Evolutionary conservation across 2,888 invertebrate species (phyloP).

Genomic region (Coelogynopora nodosa): DNA sequence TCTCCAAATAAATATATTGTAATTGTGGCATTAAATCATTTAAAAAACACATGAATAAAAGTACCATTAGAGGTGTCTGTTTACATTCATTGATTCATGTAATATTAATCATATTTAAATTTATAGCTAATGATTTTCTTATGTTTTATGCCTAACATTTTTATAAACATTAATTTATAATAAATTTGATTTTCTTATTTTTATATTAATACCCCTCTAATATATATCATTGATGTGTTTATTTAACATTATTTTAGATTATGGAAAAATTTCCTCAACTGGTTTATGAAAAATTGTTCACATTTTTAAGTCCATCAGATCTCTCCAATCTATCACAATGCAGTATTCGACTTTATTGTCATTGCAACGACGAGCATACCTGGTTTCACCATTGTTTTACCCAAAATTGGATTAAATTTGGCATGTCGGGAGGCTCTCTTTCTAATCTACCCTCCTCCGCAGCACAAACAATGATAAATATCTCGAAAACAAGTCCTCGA

Average conservation of each 20-base stretch:
- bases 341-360: neutral
- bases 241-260: neutral
- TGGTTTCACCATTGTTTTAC: neutral
- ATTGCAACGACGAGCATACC: neutral
- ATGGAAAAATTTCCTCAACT: neutral
- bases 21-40: no score
- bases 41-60: no score
- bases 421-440: neutral
- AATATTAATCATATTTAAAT: no score
- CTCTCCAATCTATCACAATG: neutral
- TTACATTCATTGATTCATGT: no score
- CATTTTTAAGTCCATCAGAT: neutral
- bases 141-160: no score
- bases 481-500: neutral
- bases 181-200: neutral
- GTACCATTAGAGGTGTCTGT: no score
- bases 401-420: neutral
- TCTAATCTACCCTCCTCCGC: neutral
- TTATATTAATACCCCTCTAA: neutral
- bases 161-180: neutral
- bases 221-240: no score
- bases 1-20: no score
- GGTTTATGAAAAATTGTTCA: neutral
- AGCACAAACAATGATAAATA: neutral
- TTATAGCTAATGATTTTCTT: no score